phyloP scores from a whole-genome alignment of 2,113 vertebrate genomes.

The Tragulus kanchil region DNA sequence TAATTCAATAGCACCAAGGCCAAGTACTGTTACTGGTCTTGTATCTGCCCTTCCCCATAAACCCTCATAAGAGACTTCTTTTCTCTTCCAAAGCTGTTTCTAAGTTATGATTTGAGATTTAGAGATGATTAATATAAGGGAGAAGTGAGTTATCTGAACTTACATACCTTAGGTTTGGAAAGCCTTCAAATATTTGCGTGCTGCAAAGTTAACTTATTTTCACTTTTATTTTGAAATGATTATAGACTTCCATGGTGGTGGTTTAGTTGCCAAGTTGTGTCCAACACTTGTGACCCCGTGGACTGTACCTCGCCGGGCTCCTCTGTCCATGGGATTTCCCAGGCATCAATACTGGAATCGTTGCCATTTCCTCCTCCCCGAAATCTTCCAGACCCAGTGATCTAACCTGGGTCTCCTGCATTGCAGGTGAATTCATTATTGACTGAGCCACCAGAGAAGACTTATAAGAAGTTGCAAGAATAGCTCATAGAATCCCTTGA shows the following conservation, averaged over 20 bases:
- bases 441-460: neutral
- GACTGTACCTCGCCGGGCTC: neutral
- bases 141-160: neutral
- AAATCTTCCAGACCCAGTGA: neutral
- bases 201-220: neutral
- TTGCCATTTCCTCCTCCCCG: neutral
- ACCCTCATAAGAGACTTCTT: neutral
- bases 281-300: neutral
- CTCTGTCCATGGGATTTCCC: neutral
- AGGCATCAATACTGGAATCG: neutral
- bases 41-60: neutral
- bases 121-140: neutral
- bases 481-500: neutral
- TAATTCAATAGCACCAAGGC: neutral
- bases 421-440: neutral
- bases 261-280: neutral
- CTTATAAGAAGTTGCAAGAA: neutral
- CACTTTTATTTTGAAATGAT: slow-evolving; percentile 33
- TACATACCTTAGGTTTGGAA: neutral
- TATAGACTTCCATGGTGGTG: neutral
- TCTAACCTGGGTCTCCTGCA: neutral
- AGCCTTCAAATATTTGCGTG: neutral
- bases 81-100: slow-evolving; percentile 13
- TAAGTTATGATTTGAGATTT: neutral
- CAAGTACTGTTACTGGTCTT: neutral